These are phyloP conservation scores for Capitulum mitella DNA, from an alignment of 2,888 invertebrate species.

Conservation along the genomic window DNA sequence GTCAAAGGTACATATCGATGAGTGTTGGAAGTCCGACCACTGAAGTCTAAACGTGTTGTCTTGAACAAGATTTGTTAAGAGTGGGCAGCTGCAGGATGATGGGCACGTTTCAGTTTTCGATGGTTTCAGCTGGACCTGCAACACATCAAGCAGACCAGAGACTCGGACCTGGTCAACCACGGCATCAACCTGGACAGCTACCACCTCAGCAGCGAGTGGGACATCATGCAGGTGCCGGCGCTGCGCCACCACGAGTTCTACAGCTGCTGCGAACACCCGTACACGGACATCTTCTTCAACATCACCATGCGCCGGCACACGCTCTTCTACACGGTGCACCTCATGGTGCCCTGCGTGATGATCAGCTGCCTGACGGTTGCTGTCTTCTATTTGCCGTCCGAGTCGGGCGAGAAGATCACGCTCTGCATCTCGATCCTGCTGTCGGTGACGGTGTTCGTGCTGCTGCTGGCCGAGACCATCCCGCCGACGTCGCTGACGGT, in stretches of 20 bases:
- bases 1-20: too few species aligned
- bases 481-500: slow-evolving; percentile 89
- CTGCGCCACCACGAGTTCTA: slow-evolving; percentile 85
- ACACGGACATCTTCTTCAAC: slow-evolving; percentile 95
- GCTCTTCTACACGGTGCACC: slow-evolving; percentile 93
- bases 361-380: slow-evolving; percentile 94
- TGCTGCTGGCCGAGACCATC: slow-evolving; percentile 86
- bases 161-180: slow-evolving; percentile 77
- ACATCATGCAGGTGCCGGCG: slow-evolving; percentile 84
- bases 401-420: slow-evolving; percentile 90
- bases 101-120: too few species aligned
- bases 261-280: slow-evolving; percentile 94
- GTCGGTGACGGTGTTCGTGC: slow-evolving; percentile 88
- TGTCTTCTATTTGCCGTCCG: slow-evolving; percentile 94
- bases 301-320: slow-evolving; percentile 89
- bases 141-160: slow-evolving; percentile 76
- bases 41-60: too few species aligned
- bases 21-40: too few species aligned
- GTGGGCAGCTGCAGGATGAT: too few species aligned
- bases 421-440: slow-evolving; percentile 89
- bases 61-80: too few species aligned
- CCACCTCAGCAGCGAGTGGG: slow-evolving; percentile 97
- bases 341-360: slow-evolving; percentile 94
- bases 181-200: slow-evolving; percentile 89
- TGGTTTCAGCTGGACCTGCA: slow-evolving; percentile 84